These are phyloP conservation scores for Agrilus mali DNA, from an alignment of 2,888 invertebrate genomes.

Conservation along the genomic window DNA sequence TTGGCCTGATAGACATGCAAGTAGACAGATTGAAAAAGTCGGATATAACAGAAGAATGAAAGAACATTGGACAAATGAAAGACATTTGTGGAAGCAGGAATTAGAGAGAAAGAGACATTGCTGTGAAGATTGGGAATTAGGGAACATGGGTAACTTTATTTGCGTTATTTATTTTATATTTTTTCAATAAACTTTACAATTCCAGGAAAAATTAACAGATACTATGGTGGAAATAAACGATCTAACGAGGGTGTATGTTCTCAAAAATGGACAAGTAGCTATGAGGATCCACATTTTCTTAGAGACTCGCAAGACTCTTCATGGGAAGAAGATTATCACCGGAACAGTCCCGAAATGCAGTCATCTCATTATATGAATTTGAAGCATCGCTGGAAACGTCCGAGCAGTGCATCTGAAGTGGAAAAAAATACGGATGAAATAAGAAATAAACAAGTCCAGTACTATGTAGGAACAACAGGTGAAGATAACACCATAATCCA, in stretches of 20 bases:
- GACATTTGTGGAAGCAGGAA: constrained; percentile 24
- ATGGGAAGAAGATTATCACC: constrained; percentile 46
- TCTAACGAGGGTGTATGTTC: background rate
- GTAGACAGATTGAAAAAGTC: constrained; percentile 22
- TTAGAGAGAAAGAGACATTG: constrained; percentile 32
- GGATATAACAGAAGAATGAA: constrained; percentile 23
- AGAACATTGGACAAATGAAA: constrained; percentile 23
- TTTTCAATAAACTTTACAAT: constrained; percentile 9
- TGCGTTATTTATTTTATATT: constrained; percentile 9
- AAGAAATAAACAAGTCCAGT: constrained; percentile 23
- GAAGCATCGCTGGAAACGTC: constrained; percentile 39
- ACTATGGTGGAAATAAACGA: background rate
- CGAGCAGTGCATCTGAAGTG: constrained; percentile 45
- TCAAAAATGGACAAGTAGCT: constrained; percentile 31
- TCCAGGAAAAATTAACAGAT: background rate
- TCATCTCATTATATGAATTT: constrained; percentile 27
- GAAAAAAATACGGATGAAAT: constrained; percentile 35
- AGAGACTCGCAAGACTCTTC: constrained; percentile 37
- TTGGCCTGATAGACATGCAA: constrained; percentile 19
- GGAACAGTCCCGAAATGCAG: constrained; percentile 15
- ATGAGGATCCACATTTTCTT: constrained; percentile 32
- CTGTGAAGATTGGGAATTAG: constrained; percentile 40
- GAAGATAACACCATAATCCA: too few relatives aligned
- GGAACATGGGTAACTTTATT: constrained; percentile 31
- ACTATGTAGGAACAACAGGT: constrained; percentile 14